phyloP scores from a whole-genome alignment of 2,888 invertebrate species.

The Callinectes sapidus region DNA sequence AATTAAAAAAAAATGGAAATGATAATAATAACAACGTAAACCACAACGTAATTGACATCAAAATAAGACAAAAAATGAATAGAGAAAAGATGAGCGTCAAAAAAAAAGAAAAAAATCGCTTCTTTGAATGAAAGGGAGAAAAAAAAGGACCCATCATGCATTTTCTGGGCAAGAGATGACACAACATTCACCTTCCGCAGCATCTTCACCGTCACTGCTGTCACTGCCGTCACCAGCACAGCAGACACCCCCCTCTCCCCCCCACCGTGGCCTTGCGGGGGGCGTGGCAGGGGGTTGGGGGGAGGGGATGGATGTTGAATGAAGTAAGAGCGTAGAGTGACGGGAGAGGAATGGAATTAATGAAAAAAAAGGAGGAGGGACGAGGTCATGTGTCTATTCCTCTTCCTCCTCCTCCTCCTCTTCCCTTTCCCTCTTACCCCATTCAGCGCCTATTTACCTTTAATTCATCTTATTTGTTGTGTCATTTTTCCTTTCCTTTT shows the following conservation, averaged over 20 bases:
- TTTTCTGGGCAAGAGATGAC: neutral
- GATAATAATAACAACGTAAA: neutral
- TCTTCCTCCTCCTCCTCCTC: neutral
- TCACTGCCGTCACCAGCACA: neutral
- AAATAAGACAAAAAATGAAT: neutral
- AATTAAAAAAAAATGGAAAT: neutral
- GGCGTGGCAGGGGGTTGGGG: neutral
- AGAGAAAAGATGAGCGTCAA: neutral
- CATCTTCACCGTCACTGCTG: neutral
- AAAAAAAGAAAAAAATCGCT: neutral
- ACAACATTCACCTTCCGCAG: neutral
- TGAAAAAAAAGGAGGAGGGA: neutral
- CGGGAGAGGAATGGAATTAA: neutral
- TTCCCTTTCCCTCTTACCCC: neutral
- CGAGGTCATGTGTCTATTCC: neutral
- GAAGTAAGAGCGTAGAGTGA: neutral
- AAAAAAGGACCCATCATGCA: neutral
- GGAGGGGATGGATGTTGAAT: neutral
- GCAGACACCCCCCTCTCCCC: neutral
- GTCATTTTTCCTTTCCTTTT: neutral
- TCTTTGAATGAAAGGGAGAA: neutral
- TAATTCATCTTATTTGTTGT: slow-evolving; percentile 8
- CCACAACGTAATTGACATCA: neutral
- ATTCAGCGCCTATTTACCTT: neutral
- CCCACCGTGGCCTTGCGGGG: slow-evolving; percentile 2